Base-by-base conservation (phyloP, 2,113 vertebrate genomes). In the Passer montanus region DNA sequence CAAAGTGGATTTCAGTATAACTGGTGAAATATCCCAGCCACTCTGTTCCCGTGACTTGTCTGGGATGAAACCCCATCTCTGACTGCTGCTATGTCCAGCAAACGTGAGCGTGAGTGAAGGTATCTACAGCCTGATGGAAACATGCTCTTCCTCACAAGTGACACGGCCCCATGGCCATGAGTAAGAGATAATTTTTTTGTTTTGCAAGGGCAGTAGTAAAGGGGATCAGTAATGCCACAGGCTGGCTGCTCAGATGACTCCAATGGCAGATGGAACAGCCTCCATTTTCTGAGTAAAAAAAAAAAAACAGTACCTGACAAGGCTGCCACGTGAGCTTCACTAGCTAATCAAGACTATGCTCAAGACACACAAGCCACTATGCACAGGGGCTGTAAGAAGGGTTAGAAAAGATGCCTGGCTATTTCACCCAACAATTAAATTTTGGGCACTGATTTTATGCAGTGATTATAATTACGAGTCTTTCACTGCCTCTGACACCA, bases 191-290 rank as follows among this genome's bases (percentile, higher is more conserved):
- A 79, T 6, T 1, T 9, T 53, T 47, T 43, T 18, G 1, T 9
- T 9, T 46, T 13, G 12, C 0, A 0, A 4, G 4, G 2, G 11
- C 0, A 0, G 10, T 39, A 35, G 13, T 12, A 41, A 62, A 13
- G 10, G 13, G 41, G 14, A 72, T 12, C 8, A 59, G 13, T 27
- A 79, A 63, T 15, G 15, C 18, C 73, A 39, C 7, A 9, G 26
- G 15, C 19, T 90, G 22, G 28, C 20, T 83, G 31, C 73, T n/a
- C 37, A 74, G 21, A 77, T 80, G 43, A 43, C 16, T 52, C 18
- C 13, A 47, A 62, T 20, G n/a, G 74, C n/a, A 83, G 52, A 37
- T 6, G 11, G 7, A 63, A 55, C 26, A 63, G 8, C 41, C 53
- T 55, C 33, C 37, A 43, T 5, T 49, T 59, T 24, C 44, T 81